Conservation (phyloP, 2,113 vertebrate genomes). For the Holacanthus passer region DNA sequence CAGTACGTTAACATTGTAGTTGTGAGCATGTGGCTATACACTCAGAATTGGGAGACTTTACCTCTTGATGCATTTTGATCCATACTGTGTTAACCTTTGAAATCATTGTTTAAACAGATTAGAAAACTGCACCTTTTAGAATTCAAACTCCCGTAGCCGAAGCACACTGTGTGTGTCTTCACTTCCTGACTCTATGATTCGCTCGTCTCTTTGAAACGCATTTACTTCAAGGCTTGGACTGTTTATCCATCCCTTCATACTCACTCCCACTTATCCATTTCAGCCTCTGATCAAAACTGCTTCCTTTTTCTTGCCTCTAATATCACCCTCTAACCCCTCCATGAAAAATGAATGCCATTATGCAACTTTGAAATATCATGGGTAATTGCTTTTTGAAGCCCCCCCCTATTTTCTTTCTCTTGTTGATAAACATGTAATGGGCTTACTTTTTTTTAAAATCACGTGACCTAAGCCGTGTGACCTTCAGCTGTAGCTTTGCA, state of each 20-base stretch:
- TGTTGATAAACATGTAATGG: slow-evolving; percentile 71
- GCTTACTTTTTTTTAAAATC: slow-evolving; percentile 46
- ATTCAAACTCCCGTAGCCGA: background rate
- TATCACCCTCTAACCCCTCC: slow-evolving; percentile 59
- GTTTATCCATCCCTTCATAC: slow-evolving; percentile 67
- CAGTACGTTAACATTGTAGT: background rate
- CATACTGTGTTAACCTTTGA: slow-evolving; percentile 7
- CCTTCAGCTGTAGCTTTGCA: slow-evolving; percentile 64
- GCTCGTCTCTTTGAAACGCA: slow-evolving; percentile 66
- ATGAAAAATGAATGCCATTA: slow-evolving; percentile 63
- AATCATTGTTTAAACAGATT: slow-evolving; percentile 27
- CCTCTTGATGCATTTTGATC: slow-evolving; percentile 10
- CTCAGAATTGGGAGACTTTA: background rate
- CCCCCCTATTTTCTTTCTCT: slow-evolving; percentile 53
- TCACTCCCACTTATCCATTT: slow-evolving; percentile 60
- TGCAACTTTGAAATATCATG: slow-evolving; percentile 65
- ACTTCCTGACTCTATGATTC: slow-evolving; percentile 40
- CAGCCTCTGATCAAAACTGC: slow-evolving; percentile 67
- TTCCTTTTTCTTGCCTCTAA: slow-evolving; percentile 54
- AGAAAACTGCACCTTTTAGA: slow-evolving; percentile 36
- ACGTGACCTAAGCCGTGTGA: slow-evolving; percentile 50
- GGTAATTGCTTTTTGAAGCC: slow-evolving; percentile 74
- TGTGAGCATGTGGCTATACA: background rate
- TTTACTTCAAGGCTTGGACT: slow-evolving; percentile 65
- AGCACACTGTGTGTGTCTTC: slow-evolving; percentile 37